phyloP scores from a whole-genome alignment of 2,113 vertebrate species.

The Rhinolophus ferrumequinum region DNA sequence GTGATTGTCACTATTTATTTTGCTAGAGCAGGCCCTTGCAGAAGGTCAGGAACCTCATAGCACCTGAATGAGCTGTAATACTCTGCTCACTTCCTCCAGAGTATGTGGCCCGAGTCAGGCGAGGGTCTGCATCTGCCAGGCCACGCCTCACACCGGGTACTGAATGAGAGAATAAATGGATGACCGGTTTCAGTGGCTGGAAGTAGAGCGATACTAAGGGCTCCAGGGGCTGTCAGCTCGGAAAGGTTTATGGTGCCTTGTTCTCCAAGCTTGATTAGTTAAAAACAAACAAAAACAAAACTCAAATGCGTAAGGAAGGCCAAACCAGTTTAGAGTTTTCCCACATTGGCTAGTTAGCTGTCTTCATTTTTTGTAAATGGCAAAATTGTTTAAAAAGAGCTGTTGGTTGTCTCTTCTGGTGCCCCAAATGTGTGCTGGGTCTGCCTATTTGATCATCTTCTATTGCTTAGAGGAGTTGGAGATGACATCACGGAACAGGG shows the following conservation, averaged over 20 bases:
- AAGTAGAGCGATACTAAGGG: neutral
- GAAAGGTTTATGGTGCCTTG: neutral
- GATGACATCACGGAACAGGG: neutral
- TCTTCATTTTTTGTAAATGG: neutral
- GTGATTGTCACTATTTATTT: neutral
- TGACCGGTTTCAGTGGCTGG: neutral
- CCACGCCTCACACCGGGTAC: neutral
- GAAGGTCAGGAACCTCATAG: neutral
- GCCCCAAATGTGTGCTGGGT: too few species aligned
- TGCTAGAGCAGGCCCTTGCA: neutral
- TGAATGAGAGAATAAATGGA: neutral
- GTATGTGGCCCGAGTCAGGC: neutral
- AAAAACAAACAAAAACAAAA: neutral
- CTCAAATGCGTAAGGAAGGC: neutral
- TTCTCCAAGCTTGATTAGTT: neutral
- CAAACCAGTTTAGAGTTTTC: neutral
- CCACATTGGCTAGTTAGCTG: neutral
- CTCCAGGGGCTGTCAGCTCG: neutral
- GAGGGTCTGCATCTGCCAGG: neutral
- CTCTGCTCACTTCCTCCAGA: neutral
- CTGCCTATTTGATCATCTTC: neutral
- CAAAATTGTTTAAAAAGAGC: neutral
- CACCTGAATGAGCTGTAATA: neutral
- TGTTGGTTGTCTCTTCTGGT: neutral
- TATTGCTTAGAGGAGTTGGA: neutral